Evolutionary conservation across 2,113 vertebrate genomes (phyloP), one percentile per base, ranked within the genome.

Genomic region (Platysternon megacephalum): DNA sequence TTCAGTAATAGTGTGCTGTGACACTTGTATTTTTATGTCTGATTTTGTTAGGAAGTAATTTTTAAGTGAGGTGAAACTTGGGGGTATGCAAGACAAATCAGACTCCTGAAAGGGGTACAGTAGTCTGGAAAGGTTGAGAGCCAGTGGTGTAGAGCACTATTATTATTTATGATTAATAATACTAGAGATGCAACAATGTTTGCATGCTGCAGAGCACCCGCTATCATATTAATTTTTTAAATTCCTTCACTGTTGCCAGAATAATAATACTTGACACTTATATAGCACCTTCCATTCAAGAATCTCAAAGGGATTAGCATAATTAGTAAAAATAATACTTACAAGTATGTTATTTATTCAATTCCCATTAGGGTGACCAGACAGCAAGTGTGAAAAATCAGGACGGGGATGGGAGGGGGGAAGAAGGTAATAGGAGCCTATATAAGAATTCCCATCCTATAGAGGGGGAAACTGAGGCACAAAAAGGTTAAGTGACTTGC

Each of bases 161-260:
- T 76, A 44, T 74, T 42, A 74, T 42, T 74, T 74, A 44, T 78
- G 13, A 44, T 46, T 78, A 44, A 78, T 78, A 44, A 78, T 14
- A 46, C 6, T 28, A 78, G 42, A 46, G 74, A 46, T 46, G 42
- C n/a, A 68, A 19, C 2, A 26, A 35, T 1, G 0, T 4, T 28
- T 49, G 46, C 10, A 49, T 49, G 42, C 0, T 3, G 46, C 22
- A 86, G 39, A 91, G 21, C 2, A 4, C 0, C 0, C 3, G 32
- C 32, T 53, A 74, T 86, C 48, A 55, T 39, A 21, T 16, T 84
- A 14, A 80, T 22, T 52, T 52, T 42, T n/a, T 21, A 29, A 44
- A 86, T 80, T 86, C 21, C 35, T 68, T 55, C 72, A 42, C 39
- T 26, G 5, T 76, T 42, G 39, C 9, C 72, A 44, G 39, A 44